Base-by-base conservation (phyloP, 1,140 invertebrate species). In the Drosophila mauritiana region DNA sequence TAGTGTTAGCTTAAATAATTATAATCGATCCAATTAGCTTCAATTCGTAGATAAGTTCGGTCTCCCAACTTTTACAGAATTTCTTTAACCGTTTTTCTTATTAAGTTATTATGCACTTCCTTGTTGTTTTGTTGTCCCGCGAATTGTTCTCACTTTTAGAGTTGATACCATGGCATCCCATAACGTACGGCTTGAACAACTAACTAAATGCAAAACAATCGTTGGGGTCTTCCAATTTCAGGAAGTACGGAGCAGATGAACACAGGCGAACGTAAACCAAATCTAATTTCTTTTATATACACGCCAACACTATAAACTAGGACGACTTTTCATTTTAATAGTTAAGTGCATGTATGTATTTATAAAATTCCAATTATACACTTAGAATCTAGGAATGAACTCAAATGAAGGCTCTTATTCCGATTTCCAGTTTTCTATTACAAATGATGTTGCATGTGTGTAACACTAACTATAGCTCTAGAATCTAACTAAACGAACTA, bases 151-250 rank as follows among this genome's bases (percentile, higher is more conserved):
- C 20, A 12, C 7, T 31, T 34, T 40, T 40, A 51, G 27, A 39
- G 51, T 36, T 27, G 5, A 27, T 20, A 27, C 40, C 46, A 68
- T 43, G 37, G 65, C 61, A 36, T 37, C 37, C 37, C 51, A 36
- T 57, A 58, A 34, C 2, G 12, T 8, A 15, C 15, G 34, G 59
- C 42, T 46, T 20, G 15, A 39, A 25, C 4, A 13, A 15, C 40
- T 42, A 51, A 58, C 42, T 70, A 72, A 48, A 76, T 80, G 81
- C 81, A 77, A 64, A 73, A 84, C 80, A 84, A 84, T 84, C 80
- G 65, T 80, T 73, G 65, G 57, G 53, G 72, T 80, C 80, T 80
- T 84, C 80, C 80, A 70, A 31, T 39, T 40, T 20, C 17, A 13
- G 46, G 31, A 13, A 36, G 78, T 31, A 17, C n/a, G 25, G n/a